phyloP scores from a whole-genome alignment of 1,140 invertebrate species.

The Zaprionus camerounensis region DNA sequence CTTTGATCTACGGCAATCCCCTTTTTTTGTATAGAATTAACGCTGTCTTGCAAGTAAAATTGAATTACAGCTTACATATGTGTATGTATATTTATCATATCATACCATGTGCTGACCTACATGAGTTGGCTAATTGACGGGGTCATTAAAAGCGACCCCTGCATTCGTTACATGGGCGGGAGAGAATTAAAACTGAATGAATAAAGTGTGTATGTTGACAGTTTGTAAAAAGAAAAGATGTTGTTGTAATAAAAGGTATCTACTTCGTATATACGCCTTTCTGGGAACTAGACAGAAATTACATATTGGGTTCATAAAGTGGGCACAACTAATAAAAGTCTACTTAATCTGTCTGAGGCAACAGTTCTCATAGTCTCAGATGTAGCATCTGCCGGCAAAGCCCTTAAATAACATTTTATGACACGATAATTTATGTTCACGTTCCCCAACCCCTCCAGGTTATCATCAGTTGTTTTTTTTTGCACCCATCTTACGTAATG shows the following conservation, averaged over 20 bases:
- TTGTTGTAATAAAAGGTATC: neutral
- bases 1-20: neutral
- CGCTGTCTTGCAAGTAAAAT: neutral
- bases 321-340: neutral
- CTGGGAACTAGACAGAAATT: neutral
- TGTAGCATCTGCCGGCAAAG: neutral
- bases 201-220: neutral
- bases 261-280: neutral
- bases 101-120: neutral
- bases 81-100: neutral
- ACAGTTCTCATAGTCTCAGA: neutral
- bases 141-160: conserved; percentile 1
- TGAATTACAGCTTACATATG: neutral
- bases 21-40: neutral
- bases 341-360: neutral
- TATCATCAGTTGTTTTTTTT: neutral
- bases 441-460: neutral
- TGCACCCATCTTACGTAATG: conserved; percentile 24
- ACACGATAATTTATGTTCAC: neutral
- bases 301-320: neutral
- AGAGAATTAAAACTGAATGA: neutral
- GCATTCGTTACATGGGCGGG: neutral
- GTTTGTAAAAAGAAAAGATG: neutral
- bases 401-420: conserved; percentile 8
- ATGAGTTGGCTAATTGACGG: neutral